Percentiles rank a stretch among this genome's conserved stretches.
Evolutionary conservation across 2,797 vertebrate species (phyloP).

Genomic region (Saxicola maurus): DNA sequence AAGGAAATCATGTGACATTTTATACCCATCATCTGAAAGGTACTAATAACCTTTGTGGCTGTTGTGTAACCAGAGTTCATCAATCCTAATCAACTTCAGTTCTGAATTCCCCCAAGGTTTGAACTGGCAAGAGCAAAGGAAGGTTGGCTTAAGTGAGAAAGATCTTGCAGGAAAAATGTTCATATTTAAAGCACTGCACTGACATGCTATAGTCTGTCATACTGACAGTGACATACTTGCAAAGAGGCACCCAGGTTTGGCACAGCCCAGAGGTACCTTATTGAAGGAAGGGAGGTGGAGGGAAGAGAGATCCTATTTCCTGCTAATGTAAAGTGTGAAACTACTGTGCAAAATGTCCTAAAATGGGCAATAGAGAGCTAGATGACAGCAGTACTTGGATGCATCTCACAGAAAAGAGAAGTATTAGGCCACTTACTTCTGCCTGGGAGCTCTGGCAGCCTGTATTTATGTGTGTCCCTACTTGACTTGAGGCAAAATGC

Average conservation of each 20-base stretch:
- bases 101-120: background rate
- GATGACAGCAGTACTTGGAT: background rate
- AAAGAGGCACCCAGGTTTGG: background rate
- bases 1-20: conserved; percentile 26
- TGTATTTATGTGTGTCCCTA: background rate
- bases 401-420: background rate
- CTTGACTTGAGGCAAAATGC: background rate
- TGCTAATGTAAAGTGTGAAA: background rate
- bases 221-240: background rate
- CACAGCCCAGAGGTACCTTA: background rate
- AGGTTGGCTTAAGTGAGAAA: background rate
- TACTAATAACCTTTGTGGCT: conserved; percentile 26
- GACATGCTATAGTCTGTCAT: background rate
- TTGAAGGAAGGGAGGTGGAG: background rate
- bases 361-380: background rate
- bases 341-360: background rate
- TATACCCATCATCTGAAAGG: conserved; percentile 11
- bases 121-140: background rate
- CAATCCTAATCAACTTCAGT: conserved; percentile 9
- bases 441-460: background rate
- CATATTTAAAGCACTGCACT: background rate
- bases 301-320: background rate
- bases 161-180: background rate
- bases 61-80: background rate
- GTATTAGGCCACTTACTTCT: background rate